Evolutionary conservation across 2,888 invertebrate species (phyloP).

Genomic region (Drosophila antonietae): DNA sequence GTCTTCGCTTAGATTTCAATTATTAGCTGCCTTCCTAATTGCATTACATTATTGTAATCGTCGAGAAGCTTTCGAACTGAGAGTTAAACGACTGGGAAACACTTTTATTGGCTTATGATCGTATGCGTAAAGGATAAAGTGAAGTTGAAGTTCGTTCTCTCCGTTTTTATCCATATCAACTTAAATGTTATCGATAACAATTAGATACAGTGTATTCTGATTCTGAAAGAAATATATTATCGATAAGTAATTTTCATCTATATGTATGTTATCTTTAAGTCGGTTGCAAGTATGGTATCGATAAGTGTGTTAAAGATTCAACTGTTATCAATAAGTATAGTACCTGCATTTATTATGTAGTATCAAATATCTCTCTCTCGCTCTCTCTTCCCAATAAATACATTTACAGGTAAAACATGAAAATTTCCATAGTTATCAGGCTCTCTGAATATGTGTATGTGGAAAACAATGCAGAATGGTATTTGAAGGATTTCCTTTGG

Average conservation of each 20-base stretch:
- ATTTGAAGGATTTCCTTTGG: not conserved
- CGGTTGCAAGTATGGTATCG: not conserved
- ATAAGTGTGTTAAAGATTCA: not conserved
- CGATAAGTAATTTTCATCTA: too few relatives aligned
- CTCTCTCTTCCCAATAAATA: not conserved
- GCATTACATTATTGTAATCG: slow-evolving; percentile 23
- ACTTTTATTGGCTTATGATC: not conserved
- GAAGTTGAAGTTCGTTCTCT: not conserved
- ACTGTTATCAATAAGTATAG: too few relatives aligned
- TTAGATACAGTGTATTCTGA: not conserved
- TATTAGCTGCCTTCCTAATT: slow-evolving; percentile 36
- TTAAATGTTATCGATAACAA: not conserved
- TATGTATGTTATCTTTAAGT: too few relatives aligned
- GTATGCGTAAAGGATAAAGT: not conserved
- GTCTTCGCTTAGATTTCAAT: slow-evolving; percentile 27
- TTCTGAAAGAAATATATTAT: too few relatives aligned
- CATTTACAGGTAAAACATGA: too few relatives aligned
- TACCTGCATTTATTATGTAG: too few relatives aligned
- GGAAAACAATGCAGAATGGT: not conserved
- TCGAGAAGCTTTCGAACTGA: not conserved
- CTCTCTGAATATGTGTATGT: not conserved
- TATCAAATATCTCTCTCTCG: too few relatives aligned
- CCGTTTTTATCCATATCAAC: not conserved
- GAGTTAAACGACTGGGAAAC: not conserved
- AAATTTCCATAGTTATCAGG: not conserved